Conservation (phyloP, 2,113 vertebrate species). For the Pithys albifrons region DNA sequence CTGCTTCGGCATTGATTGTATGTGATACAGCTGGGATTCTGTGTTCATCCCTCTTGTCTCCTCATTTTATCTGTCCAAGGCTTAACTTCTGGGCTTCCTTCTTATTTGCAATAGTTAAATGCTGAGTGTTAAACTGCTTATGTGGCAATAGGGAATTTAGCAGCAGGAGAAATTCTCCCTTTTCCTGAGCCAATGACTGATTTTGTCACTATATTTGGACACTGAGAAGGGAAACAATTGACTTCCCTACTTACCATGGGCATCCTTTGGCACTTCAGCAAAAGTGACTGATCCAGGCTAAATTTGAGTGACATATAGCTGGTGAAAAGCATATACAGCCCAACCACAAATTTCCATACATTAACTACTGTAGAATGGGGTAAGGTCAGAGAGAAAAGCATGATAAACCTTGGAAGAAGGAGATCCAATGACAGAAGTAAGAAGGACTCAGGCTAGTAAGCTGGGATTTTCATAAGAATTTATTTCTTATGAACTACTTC, state of each 20-base stretch:
- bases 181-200: background rate
- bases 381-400: background rate
- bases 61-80: background rate
- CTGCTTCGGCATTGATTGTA: background rate
- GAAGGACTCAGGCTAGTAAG: background rate
- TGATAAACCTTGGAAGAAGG: background rate
- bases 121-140: background rate
- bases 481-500: background rate
- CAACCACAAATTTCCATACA: background rate
- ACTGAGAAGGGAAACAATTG: background rate
- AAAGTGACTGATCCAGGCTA: background rate
- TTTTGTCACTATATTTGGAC: background rate
- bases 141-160: background rate
- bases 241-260: background rate
- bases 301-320: background rate
- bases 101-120: background rate
- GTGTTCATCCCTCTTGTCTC: background rate
- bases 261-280: background rate
- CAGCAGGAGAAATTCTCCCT: background rate
- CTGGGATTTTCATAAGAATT: background rate
- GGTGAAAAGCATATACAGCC: background rate
- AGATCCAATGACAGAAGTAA: background rate
- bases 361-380: background rate
- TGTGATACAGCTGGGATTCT: background rate
- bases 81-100: background rate